phyloP scores from a whole-genome alignment of 2,113 vertebrate species.

The Pagrus major region DNA sequence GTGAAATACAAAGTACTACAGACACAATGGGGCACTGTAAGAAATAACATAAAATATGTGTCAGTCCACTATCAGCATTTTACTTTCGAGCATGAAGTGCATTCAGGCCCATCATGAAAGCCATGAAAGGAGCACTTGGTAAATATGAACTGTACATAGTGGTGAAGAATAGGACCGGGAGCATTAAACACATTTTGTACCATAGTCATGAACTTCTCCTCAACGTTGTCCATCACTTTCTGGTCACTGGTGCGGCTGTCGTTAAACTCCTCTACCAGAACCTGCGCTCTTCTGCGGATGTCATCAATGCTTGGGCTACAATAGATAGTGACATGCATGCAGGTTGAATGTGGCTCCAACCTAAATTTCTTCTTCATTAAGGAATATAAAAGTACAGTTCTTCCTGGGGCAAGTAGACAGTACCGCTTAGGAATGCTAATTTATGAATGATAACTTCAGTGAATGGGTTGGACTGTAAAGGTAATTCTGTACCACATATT shows the following conservation, averaged over 20 bases:
- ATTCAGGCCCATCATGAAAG: not conserved
- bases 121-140: not conserved
- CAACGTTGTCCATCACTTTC: slow-evolving; percentile 84
- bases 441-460: not conserved
- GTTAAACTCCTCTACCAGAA: slow-evolving; percentile 85
- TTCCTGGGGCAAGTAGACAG: not conserved
- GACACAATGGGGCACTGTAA: not conserved
- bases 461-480: not conserved
- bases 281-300: slow-evolving; percentile 82
- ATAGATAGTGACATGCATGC: not conserved
- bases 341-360: not conserved
- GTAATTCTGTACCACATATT: slow-evolving; percentile 73
- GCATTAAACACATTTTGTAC: slow-evolving; percentile 40
- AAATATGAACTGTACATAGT: too few species aligned
- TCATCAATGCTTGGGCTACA: slow-evolving; percentile 74
- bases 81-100: not conserved
- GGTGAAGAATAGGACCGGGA: not conserved
- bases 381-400: not conserved
- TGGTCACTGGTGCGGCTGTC: slow-evolving; percentile 84
- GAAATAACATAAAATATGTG: too few species aligned
- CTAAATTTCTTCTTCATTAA: not conserved
- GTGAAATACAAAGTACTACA: not conserved
- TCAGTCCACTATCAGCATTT: not conserved
- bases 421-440: not conserved
- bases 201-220: slow-evolving; percentile 85